Percentiles rank a stretch among this genome's conserved stretches.
phyloP scores from a whole-genome alignment of 2,113 vertebrate genomes.

The Lutjanus erythropterus region DNA sequence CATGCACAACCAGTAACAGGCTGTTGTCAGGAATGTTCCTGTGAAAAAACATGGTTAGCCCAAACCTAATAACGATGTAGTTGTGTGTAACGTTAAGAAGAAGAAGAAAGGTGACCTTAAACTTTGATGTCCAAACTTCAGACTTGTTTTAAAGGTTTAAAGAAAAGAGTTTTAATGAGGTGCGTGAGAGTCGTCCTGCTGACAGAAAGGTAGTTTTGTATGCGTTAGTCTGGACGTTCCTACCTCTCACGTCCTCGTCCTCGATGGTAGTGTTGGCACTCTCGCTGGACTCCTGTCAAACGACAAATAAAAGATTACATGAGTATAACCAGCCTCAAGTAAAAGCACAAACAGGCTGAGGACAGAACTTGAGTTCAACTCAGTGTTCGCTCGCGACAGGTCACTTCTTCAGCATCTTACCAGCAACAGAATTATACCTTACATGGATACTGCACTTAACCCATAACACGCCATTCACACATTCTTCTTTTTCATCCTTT shows the following conservation, averaged over 20 bases:
- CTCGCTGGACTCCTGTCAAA: constrained; percentile 95
- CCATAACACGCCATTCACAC: not conserved
- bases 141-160: not conserved
- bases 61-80: not conserved
- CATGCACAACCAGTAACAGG: not conserved
- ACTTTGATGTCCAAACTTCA: not conserved
- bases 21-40: not conserved
- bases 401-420: not conserved
- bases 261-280: constrained; percentile 98
- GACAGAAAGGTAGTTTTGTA: not conserved
- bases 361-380: not conserved
- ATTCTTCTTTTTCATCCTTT: no score
- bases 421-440: not conserved
- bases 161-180: not conserved
- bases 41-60: not conserved
- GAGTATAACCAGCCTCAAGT: not conserved
- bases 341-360: not conserved
- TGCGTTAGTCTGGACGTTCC: not conserved
- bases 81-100: no score
- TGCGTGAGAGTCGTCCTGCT: not conserved
- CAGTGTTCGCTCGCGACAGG: not conserved
- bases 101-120: not conserved
- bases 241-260: constrained; percentile 99
- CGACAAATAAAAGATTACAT: constrained; percentile 12
- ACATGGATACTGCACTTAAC: not conserved